Conservation (phyloP, 2,888 invertebrate genomes). For the Branchipolynoe longqiensis region DNA sequence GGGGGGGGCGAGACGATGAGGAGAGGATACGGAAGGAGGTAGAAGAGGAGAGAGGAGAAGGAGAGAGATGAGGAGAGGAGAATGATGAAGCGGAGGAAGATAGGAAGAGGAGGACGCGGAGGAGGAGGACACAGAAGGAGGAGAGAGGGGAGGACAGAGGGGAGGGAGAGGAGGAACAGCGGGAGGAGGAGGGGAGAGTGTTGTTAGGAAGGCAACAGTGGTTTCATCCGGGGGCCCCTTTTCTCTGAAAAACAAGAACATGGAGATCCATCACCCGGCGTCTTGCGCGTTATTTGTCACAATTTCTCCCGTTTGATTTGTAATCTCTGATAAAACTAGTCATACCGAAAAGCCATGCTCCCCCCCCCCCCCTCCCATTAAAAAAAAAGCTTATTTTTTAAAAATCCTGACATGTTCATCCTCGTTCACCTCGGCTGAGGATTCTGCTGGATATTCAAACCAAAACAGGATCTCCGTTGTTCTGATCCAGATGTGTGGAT, state of each 20-base stretch:
- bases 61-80: too few relatives aligned
- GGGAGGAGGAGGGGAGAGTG: background rate
- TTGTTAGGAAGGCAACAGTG: background rate
- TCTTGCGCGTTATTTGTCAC: background rate
- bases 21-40: too few relatives aligned
- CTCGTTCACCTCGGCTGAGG: background rate
- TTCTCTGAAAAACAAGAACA: background rate
- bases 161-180: background rate
- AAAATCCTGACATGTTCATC: slow-evolving; percentile 23
- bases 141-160: too few relatives aligned
- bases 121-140: too few relatives aligned
- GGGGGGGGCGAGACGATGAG: too few relatives aligned
- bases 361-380: too few relatives aligned
- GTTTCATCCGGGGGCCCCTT: background rate
- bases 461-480: background rate
- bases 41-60: too few relatives aligned
- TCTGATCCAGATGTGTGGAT: background rate
- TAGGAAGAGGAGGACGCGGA: too few relatives aligned
- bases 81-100: too few relatives aligned
- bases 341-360: too few relatives aligned
- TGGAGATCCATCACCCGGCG: background rate
- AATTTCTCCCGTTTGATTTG: slow-evolving; percentile 38
- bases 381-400: too few relatives aligned
- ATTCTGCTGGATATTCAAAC: background rate
- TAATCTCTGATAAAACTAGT: slow-evolving; percentile 28